A percentile compares a stretch with the other conserved stretches of the same genome.
phyloP scores from a whole-genome alignment of 2,797 vertebrate genomes.

The Spinus olivaceus region DNA sequence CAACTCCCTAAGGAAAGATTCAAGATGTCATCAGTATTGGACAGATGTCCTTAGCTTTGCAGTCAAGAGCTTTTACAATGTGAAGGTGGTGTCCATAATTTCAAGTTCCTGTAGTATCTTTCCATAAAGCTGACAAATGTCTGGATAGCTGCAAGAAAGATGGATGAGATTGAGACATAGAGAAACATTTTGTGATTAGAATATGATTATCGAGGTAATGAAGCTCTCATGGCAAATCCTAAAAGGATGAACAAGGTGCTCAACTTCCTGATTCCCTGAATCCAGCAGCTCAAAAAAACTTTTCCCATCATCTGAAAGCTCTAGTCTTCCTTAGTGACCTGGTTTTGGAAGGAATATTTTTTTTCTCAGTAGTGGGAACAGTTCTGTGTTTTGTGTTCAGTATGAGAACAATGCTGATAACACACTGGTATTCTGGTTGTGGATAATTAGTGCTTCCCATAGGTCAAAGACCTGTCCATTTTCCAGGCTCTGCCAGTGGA shows the following conservation, averaged over 20 bases:
- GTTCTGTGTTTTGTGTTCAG: background rate
- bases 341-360: background rate
- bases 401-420: background rate
- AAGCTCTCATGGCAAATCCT: slow-evolving; percentile 10
- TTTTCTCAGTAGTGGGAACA: background rate
- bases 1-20: background rate
- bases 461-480: background rate
- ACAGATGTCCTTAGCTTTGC: background rate
- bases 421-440: background rate
- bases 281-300: background rate
- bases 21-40: background rate
- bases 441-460: background rate
- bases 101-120: background rate
- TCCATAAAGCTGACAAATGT: background rate
- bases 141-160: background rate
- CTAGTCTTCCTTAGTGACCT: background rate
- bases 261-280: background rate
- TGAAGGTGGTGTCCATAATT: background rate
- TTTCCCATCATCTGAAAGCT: background rate
- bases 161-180: background rate
- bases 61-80: background rate
- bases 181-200: slow-evolving; percentile 11
- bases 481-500: background rate
- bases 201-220: background rate
- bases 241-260: background rate